phyloP scores from a whole-genome alignment of 1,140 invertebrate genomes.

The Calosoma granatense region DNA sequence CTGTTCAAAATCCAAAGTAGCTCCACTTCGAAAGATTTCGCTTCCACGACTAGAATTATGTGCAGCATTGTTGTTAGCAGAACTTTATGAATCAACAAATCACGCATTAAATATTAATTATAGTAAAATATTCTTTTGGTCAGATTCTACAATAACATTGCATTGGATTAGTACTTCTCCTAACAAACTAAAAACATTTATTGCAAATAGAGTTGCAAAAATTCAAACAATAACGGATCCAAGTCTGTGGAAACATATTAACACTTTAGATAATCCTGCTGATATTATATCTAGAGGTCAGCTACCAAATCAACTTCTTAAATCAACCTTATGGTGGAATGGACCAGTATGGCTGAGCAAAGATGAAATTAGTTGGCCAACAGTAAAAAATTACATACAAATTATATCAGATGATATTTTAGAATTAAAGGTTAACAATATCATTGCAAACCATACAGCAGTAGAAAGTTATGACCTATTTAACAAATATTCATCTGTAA shows the following conservation, averaged over 20 bases:
- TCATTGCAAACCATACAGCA: background rate
- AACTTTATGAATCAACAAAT: conserved; percentile 9
- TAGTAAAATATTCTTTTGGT: conserved; percentile 27
- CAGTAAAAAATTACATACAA: too few species aligned
- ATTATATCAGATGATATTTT: background rate
- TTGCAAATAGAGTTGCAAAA: conserved; percentile 30
- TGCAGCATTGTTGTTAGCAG: conserved; percentile 14
- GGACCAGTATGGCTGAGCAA: conserved; percentile 22
- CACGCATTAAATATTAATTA: conserved; percentile 21
- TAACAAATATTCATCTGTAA: background rate
- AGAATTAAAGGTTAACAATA: background rate
- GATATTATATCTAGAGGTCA: conserved; percentile 35
- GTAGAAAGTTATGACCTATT: background rate
- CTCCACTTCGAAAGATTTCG: conserved; percentile 16
- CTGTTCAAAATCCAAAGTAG: conserved; percentile 18
- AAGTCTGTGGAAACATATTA: conserved; percentile 30
- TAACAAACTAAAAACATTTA: conserved; percentile 28
- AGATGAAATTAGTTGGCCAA: background rate
- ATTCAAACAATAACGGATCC: conserved; percentile 21
- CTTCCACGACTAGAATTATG: conserved; percentile 20
- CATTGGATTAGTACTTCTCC: conserved; percentile 30
- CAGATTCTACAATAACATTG: conserved; percentile 33
- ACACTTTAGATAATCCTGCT: conserved; percentile 39
- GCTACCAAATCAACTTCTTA: conserved; percentile 14
- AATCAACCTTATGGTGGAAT: conserved; percentile 22